Base-by-base conservation (phyloP, 2,113 vertebrate species). In the Cichladusa arquata region DNA sequence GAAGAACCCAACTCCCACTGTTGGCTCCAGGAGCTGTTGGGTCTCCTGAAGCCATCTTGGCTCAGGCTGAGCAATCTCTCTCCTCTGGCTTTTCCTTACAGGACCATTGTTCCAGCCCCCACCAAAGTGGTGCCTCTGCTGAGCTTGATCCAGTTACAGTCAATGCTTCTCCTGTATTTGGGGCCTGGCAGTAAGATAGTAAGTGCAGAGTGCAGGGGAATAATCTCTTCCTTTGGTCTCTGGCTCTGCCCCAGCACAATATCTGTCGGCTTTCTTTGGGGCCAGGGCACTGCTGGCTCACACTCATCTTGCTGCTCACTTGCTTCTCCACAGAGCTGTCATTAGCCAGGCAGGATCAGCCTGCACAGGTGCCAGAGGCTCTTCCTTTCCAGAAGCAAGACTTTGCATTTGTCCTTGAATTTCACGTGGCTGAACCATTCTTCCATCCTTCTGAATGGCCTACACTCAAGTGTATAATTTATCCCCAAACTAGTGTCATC, bases 1-100 rank as follows among this genome's bases (percentile, higher is more conserved):
- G 44, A 79, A 64, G 34, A 81, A 11, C 12, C 7, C 0, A 0
- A 6, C 17, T 74, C 24, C 24, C 44, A 8, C 22, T 31, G 20
- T 14, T 1, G 4, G 12, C 44, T 42, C 17, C 22, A 34, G 18
- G 12, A 81, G 45, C 18, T 34, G 2, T 14, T 7, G 19, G 18
- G 33, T 60, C 10, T 36, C 10, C 28, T 47, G 15, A 69, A 84
- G 45, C 8, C 3, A 9, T 33, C 34, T 36, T 33, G 57, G 23
- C 40, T 28, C 36, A n/a, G 56, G 45, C 48, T 90, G 54, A 81
- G 47, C 33, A 53, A 66, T 8, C 11, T 19, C 22, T 26, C 12
- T 77, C 34, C 40, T 25, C 15, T 29, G 69, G 54, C 14, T 25
- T 53, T 57, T 79, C 50, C 25, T 45, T 24, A 28, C 0, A 42